Evolutionary conservation across 2,797 vertebrate genomes (phyloP).

Genomic region (Brachymystax lenok): DNA sequence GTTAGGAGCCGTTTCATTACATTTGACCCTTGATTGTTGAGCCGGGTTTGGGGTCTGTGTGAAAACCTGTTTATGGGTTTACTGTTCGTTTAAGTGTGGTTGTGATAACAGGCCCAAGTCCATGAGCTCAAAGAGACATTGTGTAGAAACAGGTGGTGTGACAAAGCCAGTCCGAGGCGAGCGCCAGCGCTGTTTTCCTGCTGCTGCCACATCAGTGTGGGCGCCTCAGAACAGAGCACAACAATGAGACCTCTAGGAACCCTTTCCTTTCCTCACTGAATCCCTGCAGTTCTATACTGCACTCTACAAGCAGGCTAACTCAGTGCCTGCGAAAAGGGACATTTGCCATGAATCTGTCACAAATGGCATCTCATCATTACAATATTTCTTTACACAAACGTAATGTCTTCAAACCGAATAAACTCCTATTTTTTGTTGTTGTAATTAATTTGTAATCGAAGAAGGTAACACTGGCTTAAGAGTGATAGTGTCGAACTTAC

Average conservation of each 20-base stretch:
- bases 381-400: not conserved
- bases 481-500: slow-evolving; percentile 71
- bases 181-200: slow-evolving; percentile 42
- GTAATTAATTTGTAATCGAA: not conserved
- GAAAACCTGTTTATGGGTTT: slow-evolving; percentile 63
- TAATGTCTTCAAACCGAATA: not conserved
- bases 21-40: slow-evolving; percentile 39
- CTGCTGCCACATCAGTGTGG: slow-evolving; percentile 36
- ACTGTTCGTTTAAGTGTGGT: slow-evolving; percentile 41
- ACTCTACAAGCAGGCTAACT: not conserved
- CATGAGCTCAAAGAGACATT: slow-evolving; percentile 46
- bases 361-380: not conserved
- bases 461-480: not conserved
- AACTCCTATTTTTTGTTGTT: no score
- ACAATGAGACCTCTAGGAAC: not conserved
- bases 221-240: slow-evolving; percentile 32
- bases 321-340: not conserved
- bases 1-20: slow-evolving; percentile 41
- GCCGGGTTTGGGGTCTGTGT: slow-evolving; percentile 45
- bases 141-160: slow-evolving; percentile 66
- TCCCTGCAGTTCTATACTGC: not conserved
- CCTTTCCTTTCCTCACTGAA: not conserved
- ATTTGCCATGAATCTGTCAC: not conserved
- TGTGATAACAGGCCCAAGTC: slow-evolving; percentile 58
- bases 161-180: slow-evolving; percentile 8